phyloP scores from a whole-genome alignment of 2,113 vertebrate species.

The Cyprinodon tularosa region DNA sequence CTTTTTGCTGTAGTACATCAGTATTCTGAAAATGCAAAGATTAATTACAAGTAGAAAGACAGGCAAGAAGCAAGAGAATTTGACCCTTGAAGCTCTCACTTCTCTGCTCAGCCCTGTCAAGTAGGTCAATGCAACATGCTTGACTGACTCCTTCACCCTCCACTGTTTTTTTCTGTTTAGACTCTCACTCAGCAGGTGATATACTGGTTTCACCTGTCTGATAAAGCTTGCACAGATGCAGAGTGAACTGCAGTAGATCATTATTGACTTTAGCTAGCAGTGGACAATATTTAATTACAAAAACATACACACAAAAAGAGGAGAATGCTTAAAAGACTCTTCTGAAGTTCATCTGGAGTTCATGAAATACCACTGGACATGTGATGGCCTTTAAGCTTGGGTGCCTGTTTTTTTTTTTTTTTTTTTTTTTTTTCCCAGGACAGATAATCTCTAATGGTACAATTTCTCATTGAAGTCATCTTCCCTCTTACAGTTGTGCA shows the following conservation, averaged over 20 bases:
- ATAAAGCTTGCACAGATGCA: slow-evolving; percentile 50
- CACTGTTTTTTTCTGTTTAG: slow-evolving; percentile 47
- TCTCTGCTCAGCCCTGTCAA: slow-evolving; percentile 54
- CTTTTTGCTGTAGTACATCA: background rate
- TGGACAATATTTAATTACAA: background rate
- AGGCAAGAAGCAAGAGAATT: slow-evolving; percentile 1
- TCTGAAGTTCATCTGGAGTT: slow-evolving; percentile 51
- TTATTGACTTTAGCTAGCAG: background rate
- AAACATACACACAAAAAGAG: background rate
- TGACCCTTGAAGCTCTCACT: slow-evolving; percentile 38
- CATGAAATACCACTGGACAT: slow-evolving; percentile 49
- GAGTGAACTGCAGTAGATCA: slow-evolving; percentile 26
- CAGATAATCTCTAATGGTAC: slow-evolving; percentile 51
- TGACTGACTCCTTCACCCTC: slow-evolving; percentile 39
- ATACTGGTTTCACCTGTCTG: slow-evolving; percentile 59
- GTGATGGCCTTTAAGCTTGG: slow-evolving; percentile 58
- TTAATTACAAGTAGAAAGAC: background rate
- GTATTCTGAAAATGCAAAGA: background rate
- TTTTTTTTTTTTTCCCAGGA: slow-evolving; percentile 9
- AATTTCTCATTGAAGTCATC: slow-evolving; percentile 53
- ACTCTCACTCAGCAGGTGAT: slow-evolving; percentile 41
- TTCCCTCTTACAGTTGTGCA: slow-evolving; percentile 43
- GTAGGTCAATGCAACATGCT: slow-evolving; percentile 66
- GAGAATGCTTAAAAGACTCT: background rate
- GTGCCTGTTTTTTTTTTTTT: slow-evolving; percentile 16